Conservation (phyloP, 2,797 vertebrate species). For the Hippoglossus hippoglossus region DNA sequence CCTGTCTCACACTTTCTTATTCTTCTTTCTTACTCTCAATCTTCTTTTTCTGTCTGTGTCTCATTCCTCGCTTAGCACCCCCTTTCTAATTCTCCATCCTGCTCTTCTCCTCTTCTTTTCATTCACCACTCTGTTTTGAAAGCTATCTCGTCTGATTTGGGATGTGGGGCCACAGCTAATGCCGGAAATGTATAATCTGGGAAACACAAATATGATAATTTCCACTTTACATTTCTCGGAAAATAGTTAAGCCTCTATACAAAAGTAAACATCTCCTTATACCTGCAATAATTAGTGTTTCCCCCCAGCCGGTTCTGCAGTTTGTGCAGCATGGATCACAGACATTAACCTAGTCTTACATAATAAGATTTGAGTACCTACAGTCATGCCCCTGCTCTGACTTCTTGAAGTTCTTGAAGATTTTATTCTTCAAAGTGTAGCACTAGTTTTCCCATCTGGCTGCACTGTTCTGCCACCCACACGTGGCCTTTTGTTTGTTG, state of each 20-base stretch:
- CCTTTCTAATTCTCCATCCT: neutral
- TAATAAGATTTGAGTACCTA: slow-evolving; percentile 31
- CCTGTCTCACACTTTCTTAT: slow-evolving; percentile 44
- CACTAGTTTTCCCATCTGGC: neutral
- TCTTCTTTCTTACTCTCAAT: slow-evolving; percentile 27
- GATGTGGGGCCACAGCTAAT: slow-evolving; percentile 31
- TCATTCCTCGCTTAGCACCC: slow-evolving; percentile 23
- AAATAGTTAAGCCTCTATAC: slow-evolving; percentile 26
- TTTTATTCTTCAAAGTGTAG: no score
- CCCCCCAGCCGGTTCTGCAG: slow-evolving; percentile 9
- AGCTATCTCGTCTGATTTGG: slow-evolving; percentile 39
- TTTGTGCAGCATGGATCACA: slow-evolving; percentile 31
- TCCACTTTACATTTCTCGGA: slow-evolving; percentile 10
- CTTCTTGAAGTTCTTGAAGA: neutral
- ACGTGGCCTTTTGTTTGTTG: neutral
- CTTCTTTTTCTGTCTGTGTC: slow-evolving; percentile 18
- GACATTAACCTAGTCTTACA: slow-evolving; percentile 27
- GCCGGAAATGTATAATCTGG: slow-evolving; percentile 42
- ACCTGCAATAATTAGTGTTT: slow-evolving; percentile 32
- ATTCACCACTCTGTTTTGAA: slow-evolving; percentile 40
- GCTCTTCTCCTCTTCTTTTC: neutral
- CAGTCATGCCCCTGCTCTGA: neutral
- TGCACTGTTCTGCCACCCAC: neutral
- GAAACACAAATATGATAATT: slow-evolving; percentile 30
- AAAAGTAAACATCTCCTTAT: slow-evolving; percentile 33